Base-by-base conservation (phyloP, 2,113 vertebrate genomes). In the Phrynosoma platyrhinos region DNA sequence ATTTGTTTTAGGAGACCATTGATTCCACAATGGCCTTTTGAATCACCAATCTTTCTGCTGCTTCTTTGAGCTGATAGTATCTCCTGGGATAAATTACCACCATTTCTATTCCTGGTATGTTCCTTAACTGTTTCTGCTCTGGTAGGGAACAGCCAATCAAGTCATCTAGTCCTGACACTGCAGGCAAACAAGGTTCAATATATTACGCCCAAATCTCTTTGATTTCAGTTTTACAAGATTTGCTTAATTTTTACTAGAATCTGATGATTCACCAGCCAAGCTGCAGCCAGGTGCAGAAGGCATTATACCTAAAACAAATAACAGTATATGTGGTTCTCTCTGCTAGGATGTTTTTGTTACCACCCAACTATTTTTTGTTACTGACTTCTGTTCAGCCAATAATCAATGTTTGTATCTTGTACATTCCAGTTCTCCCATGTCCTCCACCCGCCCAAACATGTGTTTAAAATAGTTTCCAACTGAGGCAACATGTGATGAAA, bases 1-100 rank as follows among this genome's bases (percentile, higher is more conserved):
- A 74, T 40, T 71, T 74, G 36, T 77, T 68, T 30, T 21, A 88
- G 62, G 47, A 83, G 68, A 25, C 27, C 47, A 21, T 66, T 52
- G 40, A 66, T 27, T 32, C 64, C 84, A 66, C 25, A 86, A 86
- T 68, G 62, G 76, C 64, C n/a, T 77, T 84, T 32, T 58, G 64
- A 58, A 78, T 83, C 81, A 69, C 52, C 27, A 42, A 23, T 71
- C 52, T 69, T 88, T 53, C 27, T 52, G 58, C 72, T 76, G 76
- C 80, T 55, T 76, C 30, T n/a, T 83, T 83, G 42, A 21, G 23
- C 62, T 68, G 27, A 64, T 32, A 10, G 27, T 52, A 42, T 76
- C 55, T 78, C 74, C 75, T 78, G 55, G 42, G 36, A 86, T 78
- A 86, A 47, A 52, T 66, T 52, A n/a, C 20, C 9, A 82, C 7